Percentiles rank a stretch among this genome's conserved stretches.
Evolutionary conservation across 2,113 vertebrate species (phyloP).

Genomic region (Melanocharis versteri): DNA sequence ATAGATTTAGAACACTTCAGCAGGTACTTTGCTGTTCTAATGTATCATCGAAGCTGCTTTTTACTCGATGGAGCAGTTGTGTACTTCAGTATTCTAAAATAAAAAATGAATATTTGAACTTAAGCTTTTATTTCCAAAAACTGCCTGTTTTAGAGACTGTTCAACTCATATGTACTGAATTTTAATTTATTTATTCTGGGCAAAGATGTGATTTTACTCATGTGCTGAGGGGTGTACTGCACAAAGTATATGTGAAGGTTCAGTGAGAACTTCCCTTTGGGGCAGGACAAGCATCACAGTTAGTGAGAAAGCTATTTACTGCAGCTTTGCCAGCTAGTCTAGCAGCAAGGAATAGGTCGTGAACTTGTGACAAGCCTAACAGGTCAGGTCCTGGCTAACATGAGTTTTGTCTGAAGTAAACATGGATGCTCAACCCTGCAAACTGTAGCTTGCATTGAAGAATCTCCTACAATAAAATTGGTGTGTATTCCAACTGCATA

Average conservation of each 20-base stretch:
- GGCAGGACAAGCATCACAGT: background rate
- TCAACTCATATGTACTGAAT: background rate
- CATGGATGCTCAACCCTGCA: background rate
- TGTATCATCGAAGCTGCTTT: background rate
- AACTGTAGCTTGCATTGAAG: background rate
- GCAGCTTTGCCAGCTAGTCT: background rate
- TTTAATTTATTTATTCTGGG: background rate
- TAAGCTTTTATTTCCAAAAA: background rate
- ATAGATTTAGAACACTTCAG: background rate
- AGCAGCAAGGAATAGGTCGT: background rate
- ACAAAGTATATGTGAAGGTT: background rate
- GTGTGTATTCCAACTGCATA: rapidly evolving
- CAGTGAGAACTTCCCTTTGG: background rate
- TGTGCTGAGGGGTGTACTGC: background rate
- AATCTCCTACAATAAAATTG: background rate
- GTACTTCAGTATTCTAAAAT: background rate
- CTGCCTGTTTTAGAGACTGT: background rate
- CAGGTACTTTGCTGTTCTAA: background rate
- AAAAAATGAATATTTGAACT: background rate
- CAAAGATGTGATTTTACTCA: background rate
- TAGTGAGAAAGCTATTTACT: background rate
- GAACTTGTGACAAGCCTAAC: background rate
- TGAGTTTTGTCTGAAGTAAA: background rate
- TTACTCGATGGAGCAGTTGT: background rate
- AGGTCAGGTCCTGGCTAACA: background rate